phyloP scores from a whole-genome alignment of 2,797 vertebrate genomes.

The Megalops cyprinoides region DNA sequence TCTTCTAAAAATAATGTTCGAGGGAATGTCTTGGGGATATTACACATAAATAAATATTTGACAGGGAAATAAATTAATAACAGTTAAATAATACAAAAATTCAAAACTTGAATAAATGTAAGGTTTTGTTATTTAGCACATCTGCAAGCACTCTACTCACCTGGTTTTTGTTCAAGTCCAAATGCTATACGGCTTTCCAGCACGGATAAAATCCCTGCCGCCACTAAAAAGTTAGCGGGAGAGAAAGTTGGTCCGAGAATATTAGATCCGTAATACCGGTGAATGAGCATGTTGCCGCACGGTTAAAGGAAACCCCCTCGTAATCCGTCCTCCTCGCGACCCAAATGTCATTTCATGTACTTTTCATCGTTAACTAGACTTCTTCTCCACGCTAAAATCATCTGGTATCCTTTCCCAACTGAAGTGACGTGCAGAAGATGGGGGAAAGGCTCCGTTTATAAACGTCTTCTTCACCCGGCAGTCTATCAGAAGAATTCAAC shows the following conservation, averaged over 20 bases:
- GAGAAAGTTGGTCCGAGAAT: slow-evolving; percentile 52
- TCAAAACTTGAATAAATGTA: neutral
- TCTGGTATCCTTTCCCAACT: neutral
- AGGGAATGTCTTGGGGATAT: too few species aligned
- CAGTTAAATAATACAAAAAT: too few species aligned
- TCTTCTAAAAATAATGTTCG: too few species aligned
- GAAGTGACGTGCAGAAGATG: neutral
- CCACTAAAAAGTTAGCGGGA: slow-evolving; percentile 54
- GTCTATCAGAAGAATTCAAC: neutral
- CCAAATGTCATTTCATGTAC: slow-evolving; percentile 49
- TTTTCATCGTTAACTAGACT: slow-evolving; percentile 38
- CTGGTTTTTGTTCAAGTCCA: slow-evolving; percentile 56
- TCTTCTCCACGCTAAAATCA: slow-evolving; percentile 14
- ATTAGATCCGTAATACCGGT: slow-evolving; percentile 50
- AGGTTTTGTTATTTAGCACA: neutral
- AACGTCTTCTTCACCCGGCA: slow-evolving; percentile 18
- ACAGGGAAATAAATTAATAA: too few species aligned
- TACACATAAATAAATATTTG: too few species aligned
- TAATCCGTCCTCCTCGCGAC: slow-evolving; percentile 34
- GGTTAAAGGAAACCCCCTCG: slow-evolving; percentile 40
- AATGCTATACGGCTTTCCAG: slow-evolving; percentile 50
- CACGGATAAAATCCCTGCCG: slow-evolving; percentile 55
- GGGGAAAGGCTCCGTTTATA: neutral
- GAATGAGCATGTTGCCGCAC: slow-evolving; percentile 67
- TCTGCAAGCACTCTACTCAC: slow-evolving; percentile 51